A percentile compares a stretch with the other conserved stretches of the same genome.
Evolutionary conservation across 2,888 invertebrate species (phyloP).

Genomic region (Lasioglossum pauxillum): DNA sequence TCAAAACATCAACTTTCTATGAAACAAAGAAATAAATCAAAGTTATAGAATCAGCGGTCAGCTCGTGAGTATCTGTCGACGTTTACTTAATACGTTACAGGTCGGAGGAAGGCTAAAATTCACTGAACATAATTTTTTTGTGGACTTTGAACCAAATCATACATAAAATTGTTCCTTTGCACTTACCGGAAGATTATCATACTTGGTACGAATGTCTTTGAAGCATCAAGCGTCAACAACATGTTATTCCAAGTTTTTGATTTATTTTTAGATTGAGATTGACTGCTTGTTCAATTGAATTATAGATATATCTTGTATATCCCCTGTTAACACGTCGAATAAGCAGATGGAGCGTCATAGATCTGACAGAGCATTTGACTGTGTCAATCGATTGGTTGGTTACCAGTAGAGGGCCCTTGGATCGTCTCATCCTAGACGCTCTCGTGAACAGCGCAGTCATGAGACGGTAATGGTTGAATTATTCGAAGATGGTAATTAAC

Average conservation of each 20-base stretch:
- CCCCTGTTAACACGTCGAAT: not conserved
- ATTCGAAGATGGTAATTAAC: conserved; percentile 68
- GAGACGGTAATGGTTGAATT: conserved; percentile 56
- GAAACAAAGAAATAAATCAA: no score
- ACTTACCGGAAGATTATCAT: not conserved
- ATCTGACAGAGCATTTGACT: conserved; percentile 20
- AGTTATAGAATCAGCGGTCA: not conserved
- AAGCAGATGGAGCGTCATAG: not conserved
- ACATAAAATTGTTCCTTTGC: not conserved
- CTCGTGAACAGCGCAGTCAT: conserved; percentile 29
- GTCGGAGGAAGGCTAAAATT: not conserved
- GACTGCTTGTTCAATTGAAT: not conserved
- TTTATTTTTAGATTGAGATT: not conserved
- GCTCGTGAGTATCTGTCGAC: not conserved
- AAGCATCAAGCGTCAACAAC: not conserved
- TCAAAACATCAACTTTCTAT: not conserved
- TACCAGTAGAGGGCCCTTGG: conserved; percentile 42
- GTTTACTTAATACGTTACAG: not conserved
- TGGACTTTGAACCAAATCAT: no score
- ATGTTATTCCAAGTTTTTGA: not conserved
- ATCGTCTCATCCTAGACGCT: conserved; percentile 32
- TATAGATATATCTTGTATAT: not conserved
- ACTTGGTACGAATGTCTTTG: no score
- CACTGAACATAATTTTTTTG: not conserved
- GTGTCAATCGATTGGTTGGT: conserved; percentile 43